These are phyloP conservation scores for Australoheros facetus DNA, from an alignment of 2,797 vertebrate genomes.

Conservation along the genomic window DNA sequence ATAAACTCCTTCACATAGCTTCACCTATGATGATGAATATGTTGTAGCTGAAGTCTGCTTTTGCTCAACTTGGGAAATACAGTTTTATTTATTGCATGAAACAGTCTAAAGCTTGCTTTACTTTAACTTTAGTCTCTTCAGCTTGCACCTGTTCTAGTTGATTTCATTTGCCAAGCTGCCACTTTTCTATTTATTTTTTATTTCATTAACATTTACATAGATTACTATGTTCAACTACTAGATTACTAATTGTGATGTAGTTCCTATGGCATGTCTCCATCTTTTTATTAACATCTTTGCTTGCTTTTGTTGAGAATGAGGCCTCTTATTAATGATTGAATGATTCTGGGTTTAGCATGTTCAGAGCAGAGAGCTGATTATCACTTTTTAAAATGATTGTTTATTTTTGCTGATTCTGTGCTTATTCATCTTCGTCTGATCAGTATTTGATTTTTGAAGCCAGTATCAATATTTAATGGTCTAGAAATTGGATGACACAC, in stretches of 20 bases:
- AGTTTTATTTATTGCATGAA: neutral
- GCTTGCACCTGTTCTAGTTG: neutral
- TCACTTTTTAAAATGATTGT: neutral
- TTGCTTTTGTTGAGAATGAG: neutral
- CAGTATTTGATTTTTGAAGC: neutral
- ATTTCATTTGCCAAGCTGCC: too few species aligned
- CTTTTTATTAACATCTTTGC: neutral
- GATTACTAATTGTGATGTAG: neutral
- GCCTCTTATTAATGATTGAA: neutral
- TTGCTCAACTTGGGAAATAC: neutral
- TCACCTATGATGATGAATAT: neutral
- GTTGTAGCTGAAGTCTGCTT: neutral
- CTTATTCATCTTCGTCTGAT: too few species aligned
- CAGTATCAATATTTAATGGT: neutral
- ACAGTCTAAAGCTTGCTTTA: neutral
- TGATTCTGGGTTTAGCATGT: neutral
- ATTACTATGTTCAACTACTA: too few species aligned
- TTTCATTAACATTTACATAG: too few species aligned
- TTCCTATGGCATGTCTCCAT: neutral
- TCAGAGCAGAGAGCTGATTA: neutral
- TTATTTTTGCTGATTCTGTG: too few species aligned
- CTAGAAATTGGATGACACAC: too few species aligned
- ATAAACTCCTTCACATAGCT: neutral
- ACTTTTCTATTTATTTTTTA: too few species aligned
- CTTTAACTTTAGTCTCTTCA: neutral